Evolutionary conservation across 2,797 vertebrate species (phyloP).

Genomic region (Anabas testudineus): DNA sequence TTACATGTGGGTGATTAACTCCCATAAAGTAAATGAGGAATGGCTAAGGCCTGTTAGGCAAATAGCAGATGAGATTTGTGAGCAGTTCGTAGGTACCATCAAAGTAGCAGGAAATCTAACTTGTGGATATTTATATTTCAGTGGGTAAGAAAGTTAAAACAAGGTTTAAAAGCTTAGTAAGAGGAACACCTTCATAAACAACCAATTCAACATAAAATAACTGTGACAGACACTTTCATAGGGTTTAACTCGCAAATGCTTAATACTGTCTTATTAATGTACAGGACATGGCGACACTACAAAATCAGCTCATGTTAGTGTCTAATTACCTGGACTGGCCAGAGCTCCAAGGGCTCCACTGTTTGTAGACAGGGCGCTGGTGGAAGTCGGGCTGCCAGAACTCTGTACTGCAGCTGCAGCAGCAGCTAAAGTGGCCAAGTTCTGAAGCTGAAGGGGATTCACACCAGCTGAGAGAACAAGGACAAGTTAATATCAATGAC

Average conservation of each 20-base stretch:
- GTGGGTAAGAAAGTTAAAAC: background rate
- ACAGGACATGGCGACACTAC: background rate
- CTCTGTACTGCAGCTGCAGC: slow-evolving; percentile 94
- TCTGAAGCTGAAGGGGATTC: slow-evolving; percentile 97
- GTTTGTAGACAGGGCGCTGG: slow-evolving; percentile 87
- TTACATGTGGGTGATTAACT: slow-evolving; percentile 62
- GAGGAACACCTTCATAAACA: background rate
- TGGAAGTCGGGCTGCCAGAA: slow-evolving; percentile 90
- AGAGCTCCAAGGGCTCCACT: slow-evolving; percentile 84
- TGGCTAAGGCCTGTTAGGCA: slow-evolving; percentile 52
- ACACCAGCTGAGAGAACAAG: slow-evolving; percentile 82
- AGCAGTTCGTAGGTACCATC: slow-evolving; percentile 24
- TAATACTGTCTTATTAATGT: background rate
- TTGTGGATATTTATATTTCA: slow-evolving; percentile 9
- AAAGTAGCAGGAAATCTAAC: slow-evolving; percentile 18
- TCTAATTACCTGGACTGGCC: slow-evolving; percentile 88
- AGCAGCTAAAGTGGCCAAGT: slow-evolving; percentile 94
- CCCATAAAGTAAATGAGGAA: slow-evolving; percentile 68
- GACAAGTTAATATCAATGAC: slow-evolving; percentile 34
- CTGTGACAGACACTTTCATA: background rate
- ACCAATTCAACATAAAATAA: background rate
- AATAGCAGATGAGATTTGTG: slow-evolving; percentile 70
- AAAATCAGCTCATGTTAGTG: background rate
- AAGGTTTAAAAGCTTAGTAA: background rate
- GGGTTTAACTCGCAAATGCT: background rate